Evolutionary conservation across 2,113 vertebrate species (phyloP).

Genomic region (Lycocorax pyrrhopterus): DNA sequence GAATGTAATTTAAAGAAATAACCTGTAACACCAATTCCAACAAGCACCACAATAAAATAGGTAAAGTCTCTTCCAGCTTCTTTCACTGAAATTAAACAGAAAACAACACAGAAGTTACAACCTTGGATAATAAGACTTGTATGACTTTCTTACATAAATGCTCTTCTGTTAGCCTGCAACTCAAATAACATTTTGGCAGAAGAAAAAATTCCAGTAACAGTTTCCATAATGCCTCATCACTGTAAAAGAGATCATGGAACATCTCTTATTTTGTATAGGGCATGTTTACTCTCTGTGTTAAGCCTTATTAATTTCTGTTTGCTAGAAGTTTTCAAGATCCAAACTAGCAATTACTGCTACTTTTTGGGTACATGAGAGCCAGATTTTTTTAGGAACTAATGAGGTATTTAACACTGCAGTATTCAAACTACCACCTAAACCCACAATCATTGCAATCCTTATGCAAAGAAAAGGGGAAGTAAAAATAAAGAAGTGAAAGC

Average conservation of each 20-base stretch:
- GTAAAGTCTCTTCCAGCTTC: constrained; percentile 89
- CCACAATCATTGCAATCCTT: neutral
- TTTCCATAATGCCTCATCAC: neutral
- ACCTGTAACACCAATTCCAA: constrained; percentile 92
- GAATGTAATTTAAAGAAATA: constrained; percentile 5
- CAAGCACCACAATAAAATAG: constrained; percentile 87
- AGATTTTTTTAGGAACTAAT: neutral
- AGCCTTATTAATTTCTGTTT: neutral
- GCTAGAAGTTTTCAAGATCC: neutral
- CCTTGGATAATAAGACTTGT: neutral
- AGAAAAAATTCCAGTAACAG: neutral
- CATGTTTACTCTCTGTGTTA: neutral
- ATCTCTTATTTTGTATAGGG: neutral
- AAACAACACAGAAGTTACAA: neutral
- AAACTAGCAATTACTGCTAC: neutral
- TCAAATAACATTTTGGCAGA: neutral
- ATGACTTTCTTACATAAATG: neutral
- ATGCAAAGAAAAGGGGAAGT: neutral
- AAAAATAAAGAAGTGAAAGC: neutral
- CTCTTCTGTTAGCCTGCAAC: neutral
- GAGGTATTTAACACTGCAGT: neutral
- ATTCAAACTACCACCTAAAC: neutral
- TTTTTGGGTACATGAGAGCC: neutral
- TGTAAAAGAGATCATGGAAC: neutral
- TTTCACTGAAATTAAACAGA: constrained; percentile 80